Conservation (phyloP, 1,140 invertebrate species). For the Calosoma granatense region DNA sequence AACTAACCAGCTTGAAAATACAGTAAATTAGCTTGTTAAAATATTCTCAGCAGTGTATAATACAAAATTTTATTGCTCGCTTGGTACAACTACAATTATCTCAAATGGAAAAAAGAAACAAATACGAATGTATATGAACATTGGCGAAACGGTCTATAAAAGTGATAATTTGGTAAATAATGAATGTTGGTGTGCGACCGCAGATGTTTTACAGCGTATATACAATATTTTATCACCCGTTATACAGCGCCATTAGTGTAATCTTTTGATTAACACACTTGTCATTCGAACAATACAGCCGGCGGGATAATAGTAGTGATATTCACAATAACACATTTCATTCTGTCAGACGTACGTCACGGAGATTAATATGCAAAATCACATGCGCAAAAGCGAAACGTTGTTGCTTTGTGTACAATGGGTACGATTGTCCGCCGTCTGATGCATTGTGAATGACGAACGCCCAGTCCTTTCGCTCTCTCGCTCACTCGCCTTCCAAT, state of each 20-base stretch:
- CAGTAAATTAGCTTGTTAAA: too few species aligned
- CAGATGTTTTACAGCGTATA: not conserved
- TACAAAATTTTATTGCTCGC: too few species aligned
- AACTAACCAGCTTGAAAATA: too few species aligned
- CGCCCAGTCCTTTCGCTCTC: not conserved
- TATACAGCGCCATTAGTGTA: not conserved
- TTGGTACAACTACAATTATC: too few species aligned
- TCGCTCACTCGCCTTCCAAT: too few species aligned
- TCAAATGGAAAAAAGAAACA: too few species aligned
- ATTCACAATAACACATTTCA: not conserved
- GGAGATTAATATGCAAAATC: not conserved
- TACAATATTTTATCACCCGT: not conserved
- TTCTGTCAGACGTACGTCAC: not conserved
- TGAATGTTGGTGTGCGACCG: not conserved
- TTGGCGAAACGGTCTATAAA: too few species aligned
- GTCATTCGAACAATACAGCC: not conserved
- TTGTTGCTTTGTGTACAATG: not conserved
- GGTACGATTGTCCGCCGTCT: not conserved
- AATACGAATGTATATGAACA: too few species aligned
- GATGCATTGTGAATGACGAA: not conserved
- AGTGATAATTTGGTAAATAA: constrained; percentile 1
- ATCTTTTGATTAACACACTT: not conserved
- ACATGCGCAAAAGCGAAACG: not conserved
- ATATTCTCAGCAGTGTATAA: too few species aligned
- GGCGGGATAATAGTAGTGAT: not conserved